Percentiles rank a stretch among this genome's conserved stretches.
phyloP scores from a whole-genome alignment of 2,888 invertebrate genomes.

The Torymus tubicola region DNA sequence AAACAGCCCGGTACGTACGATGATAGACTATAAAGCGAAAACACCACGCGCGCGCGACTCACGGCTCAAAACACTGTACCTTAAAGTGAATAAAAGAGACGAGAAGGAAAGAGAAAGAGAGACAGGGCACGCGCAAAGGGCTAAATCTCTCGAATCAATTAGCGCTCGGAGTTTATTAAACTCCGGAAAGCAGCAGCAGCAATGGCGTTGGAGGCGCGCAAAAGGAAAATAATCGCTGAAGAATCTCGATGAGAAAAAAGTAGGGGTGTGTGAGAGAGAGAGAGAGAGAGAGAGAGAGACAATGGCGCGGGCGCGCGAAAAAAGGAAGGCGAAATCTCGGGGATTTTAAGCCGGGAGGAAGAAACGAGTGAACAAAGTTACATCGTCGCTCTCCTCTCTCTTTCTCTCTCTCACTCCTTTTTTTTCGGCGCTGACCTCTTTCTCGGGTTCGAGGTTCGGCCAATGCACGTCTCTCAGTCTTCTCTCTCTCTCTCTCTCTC shows the following conservation, averaged over 20 bases:
- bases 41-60: too few species aligned
- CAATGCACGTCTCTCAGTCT: constrained; percentile 31
- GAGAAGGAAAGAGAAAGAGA: too few species aligned
- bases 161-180: constrained; percentile 26
- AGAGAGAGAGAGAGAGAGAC: not conserved
- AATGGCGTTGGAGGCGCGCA: not conserved
- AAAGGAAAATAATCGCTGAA: constrained; percentile 12
- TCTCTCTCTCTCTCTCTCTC: constrained; percentile 23
- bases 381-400: constrained; percentile 39
- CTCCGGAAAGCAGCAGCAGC: not conserved
- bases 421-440: constrained; percentile 54
- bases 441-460: constrained; percentile 53
- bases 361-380: constrained; percentile 46
- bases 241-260: not conserved
- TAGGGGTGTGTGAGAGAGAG: not conserved
- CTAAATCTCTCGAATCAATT: constrained; percentile 9
- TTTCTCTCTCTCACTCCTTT: constrained; percentile 23
- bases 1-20: not conserved
- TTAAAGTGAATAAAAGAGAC: too few species aligned
- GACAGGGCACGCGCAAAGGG: not conserved
- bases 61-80: too few species aligned
- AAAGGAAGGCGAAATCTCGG: constrained; percentile 5
- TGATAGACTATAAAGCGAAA: too few species aligned
- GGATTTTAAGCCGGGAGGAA: constrained; percentile 28
- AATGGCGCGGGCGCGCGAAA: constrained; percentile 17